A percentile compares a stretch with the other conserved stretches of the same genome.
These are phyloP conservation scores for Cheilosia grossa DNA, from an alignment of 2,888 invertebrate genomes.

Conservation along the genomic window DNA sequence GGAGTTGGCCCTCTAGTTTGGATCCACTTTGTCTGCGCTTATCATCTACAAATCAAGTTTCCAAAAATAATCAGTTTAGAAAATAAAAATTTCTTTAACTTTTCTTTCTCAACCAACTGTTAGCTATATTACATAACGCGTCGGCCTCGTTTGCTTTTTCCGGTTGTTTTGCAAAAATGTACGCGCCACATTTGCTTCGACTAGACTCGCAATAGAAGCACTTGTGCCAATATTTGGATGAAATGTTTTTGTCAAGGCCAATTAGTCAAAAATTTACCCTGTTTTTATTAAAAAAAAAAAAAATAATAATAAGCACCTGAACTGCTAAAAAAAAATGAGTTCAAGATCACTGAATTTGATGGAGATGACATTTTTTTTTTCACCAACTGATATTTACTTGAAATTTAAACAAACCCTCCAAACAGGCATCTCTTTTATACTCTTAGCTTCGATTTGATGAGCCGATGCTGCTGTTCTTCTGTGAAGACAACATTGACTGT, in stretches of 20 bases:
- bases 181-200: background rate
- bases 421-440: background rate
- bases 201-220: background rate
- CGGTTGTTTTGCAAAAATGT: background rate
- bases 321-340: too few species aligned
- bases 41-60: too few species aligned
- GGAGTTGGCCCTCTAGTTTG: too few species aligned
- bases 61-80: too few species aligned
- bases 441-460: background rate
- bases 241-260: background rate
- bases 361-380: too few species aligned
- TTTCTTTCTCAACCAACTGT: too few species aligned
- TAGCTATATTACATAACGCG: too few species aligned
- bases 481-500: conserved; percentile 20
- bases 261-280: background rate
- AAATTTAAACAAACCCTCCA: background rate
- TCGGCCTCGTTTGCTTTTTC: background rate
- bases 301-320: too few species aligned
- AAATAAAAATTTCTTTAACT: too few species aligned
- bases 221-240: background rate
- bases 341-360: too few species aligned
- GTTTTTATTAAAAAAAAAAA: background rate
- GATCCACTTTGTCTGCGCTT: too few species aligned
- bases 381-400: background rate
- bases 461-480: background rate